A percentile compares a stretch with the other conserved stretches of the same genome.
Evolutionary conservation across 2,113 vertebrate species (phyloP).

Genomic region (Bostrychus sinensis): DNA sequence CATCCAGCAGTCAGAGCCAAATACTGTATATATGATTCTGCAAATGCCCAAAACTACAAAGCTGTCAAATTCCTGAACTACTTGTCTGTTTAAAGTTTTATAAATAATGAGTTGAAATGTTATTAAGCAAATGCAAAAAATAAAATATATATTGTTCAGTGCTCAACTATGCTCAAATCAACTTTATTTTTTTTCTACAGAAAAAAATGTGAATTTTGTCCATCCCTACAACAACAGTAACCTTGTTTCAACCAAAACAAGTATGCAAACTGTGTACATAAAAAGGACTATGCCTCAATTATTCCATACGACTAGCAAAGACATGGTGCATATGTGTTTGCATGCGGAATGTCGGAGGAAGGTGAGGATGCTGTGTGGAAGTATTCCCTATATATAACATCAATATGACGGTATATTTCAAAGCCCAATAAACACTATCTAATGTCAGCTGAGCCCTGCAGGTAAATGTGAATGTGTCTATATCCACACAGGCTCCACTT

Average conservation of each 20-base stretch:
- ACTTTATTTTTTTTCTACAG: too few relatives aligned
- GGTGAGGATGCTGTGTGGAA: conserved; percentile 7
- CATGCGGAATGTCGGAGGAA: conserved; percentile 8
- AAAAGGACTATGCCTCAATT: not conserved
- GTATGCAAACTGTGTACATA: not conserved
- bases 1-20: not conserved
- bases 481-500: conserved; percentile 30
- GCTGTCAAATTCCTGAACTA: too few relatives aligned
- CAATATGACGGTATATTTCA: conserved; percentile 7
- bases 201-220: too few relatives aligned
- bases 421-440: conserved; percentile 15
- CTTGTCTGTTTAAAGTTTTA: too few relatives aligned
- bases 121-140: too few relatives aligned
- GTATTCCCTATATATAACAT: not conserved
- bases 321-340: not conserved
- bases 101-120: too few relatives aligned
- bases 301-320: not conserved
- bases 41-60: too few relatives aligned
- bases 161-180: too few relatives aligned
- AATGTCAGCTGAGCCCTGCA: conserved; percentile 25
- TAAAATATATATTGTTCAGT: too few relatives aligned
- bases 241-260: not conserved
- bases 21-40: conserved; percentile 1
- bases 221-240: not conserved
- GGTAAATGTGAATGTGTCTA: conserved; percentile 11